These are phyloP conservation scores for Parotocinclus haroldoi DNA, from an alignment of 2,797 vertebrate species.

Conservation along the genomic window DNA sequence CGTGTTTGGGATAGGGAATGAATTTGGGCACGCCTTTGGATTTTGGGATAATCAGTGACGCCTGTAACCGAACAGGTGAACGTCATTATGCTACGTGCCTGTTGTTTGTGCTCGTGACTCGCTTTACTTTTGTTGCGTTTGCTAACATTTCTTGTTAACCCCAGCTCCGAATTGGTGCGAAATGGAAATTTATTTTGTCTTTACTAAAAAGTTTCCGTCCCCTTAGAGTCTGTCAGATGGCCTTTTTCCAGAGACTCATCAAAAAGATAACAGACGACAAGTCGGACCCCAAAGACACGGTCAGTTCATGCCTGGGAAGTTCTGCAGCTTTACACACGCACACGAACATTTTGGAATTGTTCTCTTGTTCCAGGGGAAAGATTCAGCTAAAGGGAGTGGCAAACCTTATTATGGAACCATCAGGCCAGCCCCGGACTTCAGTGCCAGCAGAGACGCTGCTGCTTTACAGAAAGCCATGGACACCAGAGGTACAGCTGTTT, in stretches of 20 bases:
- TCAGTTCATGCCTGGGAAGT: constrained; percentile 19
- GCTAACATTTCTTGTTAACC: no score
- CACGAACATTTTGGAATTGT: neutral
- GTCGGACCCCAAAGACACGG: constrained; percentile 50
- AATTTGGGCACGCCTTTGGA: no score
- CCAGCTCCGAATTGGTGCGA: no score
- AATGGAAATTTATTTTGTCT: no score
- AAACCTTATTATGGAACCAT: constrained; percentile 68
- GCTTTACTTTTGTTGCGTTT: no score
- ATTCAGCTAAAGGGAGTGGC: constrained; percentile 47
- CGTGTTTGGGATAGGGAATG: no score
- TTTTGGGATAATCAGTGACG: no score
- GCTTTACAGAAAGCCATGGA: constrained; percentile 78
- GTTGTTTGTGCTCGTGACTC: no score
- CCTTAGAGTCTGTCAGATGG: constrained; percentile 62
- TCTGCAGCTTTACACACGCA: neutral
- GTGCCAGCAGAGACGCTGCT: constrained; percentile 71
- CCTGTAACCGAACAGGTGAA: no score
- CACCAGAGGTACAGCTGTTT: constrained; percentile 59
- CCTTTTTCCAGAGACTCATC: constrained; percentile 74
- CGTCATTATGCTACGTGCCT: no score
- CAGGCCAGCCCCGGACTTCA: constrained; percentile 71
- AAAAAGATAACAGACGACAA: constrained; percentile 65
- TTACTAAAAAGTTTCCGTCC: neutral
- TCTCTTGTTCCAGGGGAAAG: neutral